Percentiles rank a stretch among this genome's conserved stretches.
Conservation (phyloP, 2,888 invertebrate genomes). For the Nephrotoma flavescens region DNA sequence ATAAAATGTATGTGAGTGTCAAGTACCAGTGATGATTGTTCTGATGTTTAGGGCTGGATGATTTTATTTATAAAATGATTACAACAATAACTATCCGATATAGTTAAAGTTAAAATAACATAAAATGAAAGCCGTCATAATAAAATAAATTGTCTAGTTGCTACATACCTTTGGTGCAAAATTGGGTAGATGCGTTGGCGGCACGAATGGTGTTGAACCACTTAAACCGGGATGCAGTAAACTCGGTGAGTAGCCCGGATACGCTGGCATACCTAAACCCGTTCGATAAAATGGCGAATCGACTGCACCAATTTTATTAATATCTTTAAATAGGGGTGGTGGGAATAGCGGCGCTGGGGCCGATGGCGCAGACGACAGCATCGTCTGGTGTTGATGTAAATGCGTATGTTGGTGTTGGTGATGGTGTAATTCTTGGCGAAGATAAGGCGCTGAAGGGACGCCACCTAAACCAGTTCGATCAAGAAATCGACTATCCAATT, state of each 20-base stretch:
- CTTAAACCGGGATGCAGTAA: conserved; percentile 63
- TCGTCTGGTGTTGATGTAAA: conserved; percentile 73
- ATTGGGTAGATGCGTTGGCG: conserved; percentile 70
- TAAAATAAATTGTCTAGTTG: not conserved
- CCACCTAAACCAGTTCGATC: conserved; percentile 61
- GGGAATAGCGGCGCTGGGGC: conserved; percentile 37
- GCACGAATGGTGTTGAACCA: conserved; percentile 72
- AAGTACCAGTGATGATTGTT: not conserved
- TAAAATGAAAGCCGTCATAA: not conserved
- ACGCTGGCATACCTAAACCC: conserved; percentile 53
- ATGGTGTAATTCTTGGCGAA: conserved; percentile 80
- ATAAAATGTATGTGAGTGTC: not conserved
- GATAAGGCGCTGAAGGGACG: conserved; percentile 37
- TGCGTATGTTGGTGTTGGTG: conserved; percentile 88
- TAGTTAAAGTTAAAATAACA: not conserved
- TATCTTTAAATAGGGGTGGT: conserved; percentile 71
- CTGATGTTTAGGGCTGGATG: not conserved
- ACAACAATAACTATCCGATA: not conserved
- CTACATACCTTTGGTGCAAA: conserved; percentile 74
- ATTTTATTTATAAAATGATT: not conserved
- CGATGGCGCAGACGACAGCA: conserved; percentile 45
- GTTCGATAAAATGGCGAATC: conserved; percentile 67
- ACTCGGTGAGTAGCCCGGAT: conserved; percentile 63
- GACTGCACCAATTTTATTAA: conserved; percentile 66
- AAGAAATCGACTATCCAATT: conserved; percentile 79